phyloP scores from a whole-genome alignment of 2,888 invertebrate species.

The Pterostichus niger region DNA sequence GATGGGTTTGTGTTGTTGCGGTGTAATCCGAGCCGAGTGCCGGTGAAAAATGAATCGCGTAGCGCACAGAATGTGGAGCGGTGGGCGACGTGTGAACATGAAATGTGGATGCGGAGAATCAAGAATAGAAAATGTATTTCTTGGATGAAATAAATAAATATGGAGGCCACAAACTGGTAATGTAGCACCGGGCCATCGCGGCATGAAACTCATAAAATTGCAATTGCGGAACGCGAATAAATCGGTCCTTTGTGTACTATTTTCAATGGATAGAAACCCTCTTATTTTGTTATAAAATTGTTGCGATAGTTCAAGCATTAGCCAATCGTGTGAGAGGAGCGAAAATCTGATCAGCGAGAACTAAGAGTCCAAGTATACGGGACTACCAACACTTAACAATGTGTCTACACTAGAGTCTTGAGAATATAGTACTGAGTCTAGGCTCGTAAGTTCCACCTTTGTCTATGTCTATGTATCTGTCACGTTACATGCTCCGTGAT shows the following conservation, averaged over 20 bases:
- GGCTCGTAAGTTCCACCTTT: slow-evolving; percentile 6
- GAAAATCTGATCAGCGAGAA: slow-evolving; percentile 7
- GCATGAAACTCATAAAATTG: slow-evolving; percentile 55
- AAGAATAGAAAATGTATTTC: slow-evolving; percentile 39
- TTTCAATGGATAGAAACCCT: slow-evolving; percentile 51
- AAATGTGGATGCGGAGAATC: not conserved
- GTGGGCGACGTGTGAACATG: not conserved
- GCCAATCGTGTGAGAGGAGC: slow-evolving; percentile 31
- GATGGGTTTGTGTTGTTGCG: not conserved
- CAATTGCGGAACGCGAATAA: slow-evolving; percentile 59
- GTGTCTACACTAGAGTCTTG: slow-evolving; percentile 19
- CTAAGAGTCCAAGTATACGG: slow-evolving; percentile 9
- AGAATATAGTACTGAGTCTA: slow-evolving; percentile 4
- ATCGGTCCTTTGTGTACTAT: slow-evolving; percentile 55
- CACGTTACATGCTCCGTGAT: slow-evolving; percentile 25
- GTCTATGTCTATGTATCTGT: slow-evolving; percentile 38
- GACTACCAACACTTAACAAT: slow-evolving; percentile 17
- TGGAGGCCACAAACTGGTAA: slow-evolving; percentile 39
- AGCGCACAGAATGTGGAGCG: not conserved
- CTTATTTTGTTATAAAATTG: slow-evolving; percentile 65
- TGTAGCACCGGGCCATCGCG: slow-evolving; percentile 27
- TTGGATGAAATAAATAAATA: slow-evolving; percentile 57
- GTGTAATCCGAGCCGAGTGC: slow-evolving; percentile 28
- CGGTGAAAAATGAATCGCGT: slow-evolving; percentile 32
- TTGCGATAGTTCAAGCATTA: slow-evolving; percentile 57